Percentiles rank a stretch among this genome's conserved stretches.
phyloP scores from a whole-genome alignment of 2,797 vertebrate species.

The Halcyon badia region DNA sequence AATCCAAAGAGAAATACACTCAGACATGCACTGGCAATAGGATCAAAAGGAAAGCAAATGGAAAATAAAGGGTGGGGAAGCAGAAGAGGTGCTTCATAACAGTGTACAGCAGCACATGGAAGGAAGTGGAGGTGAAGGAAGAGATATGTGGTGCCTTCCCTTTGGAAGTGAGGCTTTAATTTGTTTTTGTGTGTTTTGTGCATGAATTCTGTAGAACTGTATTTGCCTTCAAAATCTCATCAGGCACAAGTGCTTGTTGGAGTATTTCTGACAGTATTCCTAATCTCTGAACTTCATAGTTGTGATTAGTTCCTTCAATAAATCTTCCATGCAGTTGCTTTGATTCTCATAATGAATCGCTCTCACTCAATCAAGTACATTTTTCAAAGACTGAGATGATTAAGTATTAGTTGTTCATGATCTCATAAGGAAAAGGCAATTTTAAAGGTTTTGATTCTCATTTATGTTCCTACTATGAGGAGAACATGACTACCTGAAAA shows the following conservation, averaged over 20 bases:
- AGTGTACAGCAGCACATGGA: background rate
- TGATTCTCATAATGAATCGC: constrained; percentile 64
- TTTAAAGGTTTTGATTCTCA: constrained; percentile 41
- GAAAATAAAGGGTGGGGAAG: background rate
- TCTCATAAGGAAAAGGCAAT: background rate
- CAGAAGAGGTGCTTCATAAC: fast-evolving
- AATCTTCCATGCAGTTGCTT: constrained; percentile 42
- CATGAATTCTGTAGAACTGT: background rate
- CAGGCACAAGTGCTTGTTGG: background rate
- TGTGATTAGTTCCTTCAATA: constrained; percentile 46
- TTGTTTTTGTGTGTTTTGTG: background rate
- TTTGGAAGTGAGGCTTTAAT: background rate
- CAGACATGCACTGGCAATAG: background rate
- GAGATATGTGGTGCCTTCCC: background rate
- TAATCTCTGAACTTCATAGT: background rate
- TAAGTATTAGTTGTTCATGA: constrained; percentile 44
- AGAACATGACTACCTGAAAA: background rate
- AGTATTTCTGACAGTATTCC: constrained; percentile 10
- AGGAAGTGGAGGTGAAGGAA: background rate
- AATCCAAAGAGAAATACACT: background rate
- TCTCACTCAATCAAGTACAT: constrained; percentile 4
- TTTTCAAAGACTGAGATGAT: constrained; percentile 36
- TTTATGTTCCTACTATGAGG: background rate
- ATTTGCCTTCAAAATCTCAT: constrained; percentile 23
- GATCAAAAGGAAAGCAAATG: background rate